A percentile compares a stretch with the other conserved stretches of the same genome.
Conservation (phyloP, 2,113 vertebrate genomes). For the Thalassoma bifasciatum region DNA sequence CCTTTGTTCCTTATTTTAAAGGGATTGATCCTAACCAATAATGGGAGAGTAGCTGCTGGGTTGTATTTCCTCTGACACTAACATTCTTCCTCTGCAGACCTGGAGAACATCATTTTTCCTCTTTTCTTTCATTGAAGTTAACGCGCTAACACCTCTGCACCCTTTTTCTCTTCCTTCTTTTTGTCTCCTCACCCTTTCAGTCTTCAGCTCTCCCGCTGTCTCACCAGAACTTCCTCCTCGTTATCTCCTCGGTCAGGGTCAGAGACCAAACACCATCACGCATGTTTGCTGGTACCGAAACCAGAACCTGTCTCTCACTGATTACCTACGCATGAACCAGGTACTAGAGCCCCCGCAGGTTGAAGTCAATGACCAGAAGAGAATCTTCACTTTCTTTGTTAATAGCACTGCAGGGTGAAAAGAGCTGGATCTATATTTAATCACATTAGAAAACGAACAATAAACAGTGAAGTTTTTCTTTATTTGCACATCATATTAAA, state of each 20-base stretch:
- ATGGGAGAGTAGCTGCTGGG: not conserved
- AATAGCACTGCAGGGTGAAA: not conserved
- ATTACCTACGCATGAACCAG: constrained; percentile 95
- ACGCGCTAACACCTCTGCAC: constrained; percentile 63
- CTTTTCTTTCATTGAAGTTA: constrained; percentile 39
- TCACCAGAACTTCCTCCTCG: constrained; percentile 92
- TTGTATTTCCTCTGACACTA: constrained; percentile 1
- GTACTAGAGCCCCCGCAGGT: constrained; percentile 77
- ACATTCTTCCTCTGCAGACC: constrained; percentile 56
- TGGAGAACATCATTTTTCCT: constrained; percentile 33
- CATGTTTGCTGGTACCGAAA: constrained; percentile 96
- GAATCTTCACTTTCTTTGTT: not conserved
- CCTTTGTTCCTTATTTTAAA: not conserved
- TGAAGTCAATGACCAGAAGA: not conserved
- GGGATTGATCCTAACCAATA: not conserved
- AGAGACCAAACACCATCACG: constrained; percentile 94
- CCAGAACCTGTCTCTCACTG: constrained; percentile 92
- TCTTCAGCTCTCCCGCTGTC: constrained; percentile 86
- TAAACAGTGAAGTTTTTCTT: not conserved
- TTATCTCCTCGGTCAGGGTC: constrained; percentile 91
- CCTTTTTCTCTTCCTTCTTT: constrained; percentile 20
- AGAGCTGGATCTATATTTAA: not conserved
- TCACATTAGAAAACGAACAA: not conserved
- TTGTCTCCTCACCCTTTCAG: constrained; percentile 75
- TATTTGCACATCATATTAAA: not conserved